phyloP scores from a whole-genome alignment of 1,140 invertebrate genomes.

The Drepana arcuata region DNA sequence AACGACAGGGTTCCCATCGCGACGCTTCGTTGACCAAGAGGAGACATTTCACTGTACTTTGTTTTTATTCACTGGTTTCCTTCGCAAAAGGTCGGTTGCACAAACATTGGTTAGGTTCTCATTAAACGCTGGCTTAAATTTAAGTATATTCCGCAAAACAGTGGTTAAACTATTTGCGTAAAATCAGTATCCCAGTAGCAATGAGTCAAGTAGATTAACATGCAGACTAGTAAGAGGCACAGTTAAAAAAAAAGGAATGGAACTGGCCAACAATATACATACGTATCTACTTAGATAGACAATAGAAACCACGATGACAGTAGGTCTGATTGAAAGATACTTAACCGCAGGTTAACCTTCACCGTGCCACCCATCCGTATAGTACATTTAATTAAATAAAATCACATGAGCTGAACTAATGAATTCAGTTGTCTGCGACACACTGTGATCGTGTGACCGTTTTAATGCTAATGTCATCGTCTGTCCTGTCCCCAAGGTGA shows the following conservation, averaged over 20 bases:
- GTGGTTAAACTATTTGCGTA: no score
- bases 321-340: not conserved
- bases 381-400: slow-evolving; percentile 41
- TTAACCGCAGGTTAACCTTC: slow-evolving; percentile 5
- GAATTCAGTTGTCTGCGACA: slow-evolving; percentile 61
- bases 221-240: no score
- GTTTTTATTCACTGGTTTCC: no score
- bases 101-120: no score
- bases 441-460: slow-evolving; percentile 64
- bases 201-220: no score
- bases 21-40: slow-evolving; percentile 34
- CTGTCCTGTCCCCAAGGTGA: slow-evolving; percentile 27
- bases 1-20: slow-evolving; percentile 41
- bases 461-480: slow-evolving; percentile 59
- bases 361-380: slow-evolving; percentile 1
- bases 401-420: slow-evolving; percentile 70
- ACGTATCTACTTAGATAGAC: not conserved
- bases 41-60: slow-evolving; percentile 50
- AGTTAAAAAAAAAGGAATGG: no score
- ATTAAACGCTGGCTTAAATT: no score
- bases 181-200: no score
- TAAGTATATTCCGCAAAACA: no score
- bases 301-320: not conserved
- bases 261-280: no score
- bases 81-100: slow-evolving; percentile 4